A percentile compares a stretch with the other conserved stretches of the same genome.
These are phyloP conservation scores for Rhinopomastus cyanomelas DNA, from an alignment of 2,113 vertebrate species.

Conservation along the genomic window DNA sequence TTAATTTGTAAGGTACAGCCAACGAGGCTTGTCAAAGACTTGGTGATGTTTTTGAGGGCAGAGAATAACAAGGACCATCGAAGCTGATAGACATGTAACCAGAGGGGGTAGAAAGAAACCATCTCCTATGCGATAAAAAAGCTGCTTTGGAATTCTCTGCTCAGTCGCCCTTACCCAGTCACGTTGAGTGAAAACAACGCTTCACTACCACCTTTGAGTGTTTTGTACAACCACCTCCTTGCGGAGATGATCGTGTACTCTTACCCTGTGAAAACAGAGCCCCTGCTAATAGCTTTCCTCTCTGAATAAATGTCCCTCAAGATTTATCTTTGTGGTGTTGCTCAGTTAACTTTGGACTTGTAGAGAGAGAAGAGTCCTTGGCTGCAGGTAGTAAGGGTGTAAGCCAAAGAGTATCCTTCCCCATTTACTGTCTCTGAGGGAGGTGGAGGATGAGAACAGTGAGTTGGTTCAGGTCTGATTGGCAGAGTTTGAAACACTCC, in stretches of 20 bases:
- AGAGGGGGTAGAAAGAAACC: neutral
- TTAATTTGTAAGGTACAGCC: neutral
- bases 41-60: neutral
- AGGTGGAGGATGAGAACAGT: neutral
- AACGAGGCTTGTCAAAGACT: neutral
- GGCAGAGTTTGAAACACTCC: slow-evolving; percentile 42
- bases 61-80: neutral
- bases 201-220: neutral
- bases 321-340: neutral
- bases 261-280: neutral
- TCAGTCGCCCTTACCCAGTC: neutral
- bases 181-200: neutral
- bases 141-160: neutral
- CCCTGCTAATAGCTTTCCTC: neutral
- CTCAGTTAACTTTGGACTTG: neutral
- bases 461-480: slow-evolving; percentile 6
- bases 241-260: neutral
- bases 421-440: neutral
- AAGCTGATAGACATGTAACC: neutral
- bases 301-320: neutral
- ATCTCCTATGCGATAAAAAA: neutral
- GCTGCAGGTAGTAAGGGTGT: neutral
- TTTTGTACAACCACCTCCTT: neutral
- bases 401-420: neutral
- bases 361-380: neutral